These are phyloP conservation scores for Caenorhabditis angaria DNA, from an alignment of 2,888 invertebrate species.

Conservation along the genomic window DNA sequence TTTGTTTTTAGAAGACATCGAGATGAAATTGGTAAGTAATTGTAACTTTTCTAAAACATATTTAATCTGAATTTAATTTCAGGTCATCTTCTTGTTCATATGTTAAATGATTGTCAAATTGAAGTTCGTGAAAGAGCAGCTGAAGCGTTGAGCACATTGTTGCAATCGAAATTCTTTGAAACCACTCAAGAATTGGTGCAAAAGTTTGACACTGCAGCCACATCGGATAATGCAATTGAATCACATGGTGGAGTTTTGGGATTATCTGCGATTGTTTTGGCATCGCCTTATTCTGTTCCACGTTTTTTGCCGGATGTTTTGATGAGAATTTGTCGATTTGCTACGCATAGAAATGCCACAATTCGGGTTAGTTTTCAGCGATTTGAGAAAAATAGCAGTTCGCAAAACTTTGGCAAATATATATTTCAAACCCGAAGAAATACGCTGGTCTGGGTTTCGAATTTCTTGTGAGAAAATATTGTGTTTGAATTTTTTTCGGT, in stretches of 20 bases:
- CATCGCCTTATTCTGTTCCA: constrained; percentile 88
- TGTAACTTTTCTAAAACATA: neutral
- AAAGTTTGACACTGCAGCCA: constrained; percentile 34
- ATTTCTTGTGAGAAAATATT: too few relatives aligned
- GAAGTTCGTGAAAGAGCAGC: constrained; percentile 84
- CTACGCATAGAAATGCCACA: constrained; percentile 76
- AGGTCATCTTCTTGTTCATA: constrained; percentile 28
- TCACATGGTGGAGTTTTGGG: constrained; percentile 87
- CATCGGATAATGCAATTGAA: constrained; percentile 61
- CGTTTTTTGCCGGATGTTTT: constrained; percentile 83
- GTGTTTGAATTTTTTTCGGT: too few relatives aligned
- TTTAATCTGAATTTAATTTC: constrained; percentile 10
- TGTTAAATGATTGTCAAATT: constrained; percentile 51
- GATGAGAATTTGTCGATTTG: constrained; percentile 82
- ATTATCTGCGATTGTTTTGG: constrained; percentile 82
- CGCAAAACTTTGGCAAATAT: too few relatives aligned
- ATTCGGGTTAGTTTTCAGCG: constrained; percentile 55
- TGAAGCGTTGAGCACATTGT: constrained; percentile 84
- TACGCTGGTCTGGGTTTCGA: too few relatives aligned
- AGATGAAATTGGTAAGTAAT: constrained; percentile 39
- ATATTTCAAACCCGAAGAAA: too few relatives aligned
- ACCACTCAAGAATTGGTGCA: constrained; percentile 74
- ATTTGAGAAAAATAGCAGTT: too few relatives aligned
- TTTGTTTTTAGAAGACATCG: constrained; percentile 69
- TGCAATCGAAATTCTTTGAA: constrained; percentile 82